Base-by-base conservation (phyloP, 2,113 vertebrate species). In the Tachysurus vachellii region DNA sequence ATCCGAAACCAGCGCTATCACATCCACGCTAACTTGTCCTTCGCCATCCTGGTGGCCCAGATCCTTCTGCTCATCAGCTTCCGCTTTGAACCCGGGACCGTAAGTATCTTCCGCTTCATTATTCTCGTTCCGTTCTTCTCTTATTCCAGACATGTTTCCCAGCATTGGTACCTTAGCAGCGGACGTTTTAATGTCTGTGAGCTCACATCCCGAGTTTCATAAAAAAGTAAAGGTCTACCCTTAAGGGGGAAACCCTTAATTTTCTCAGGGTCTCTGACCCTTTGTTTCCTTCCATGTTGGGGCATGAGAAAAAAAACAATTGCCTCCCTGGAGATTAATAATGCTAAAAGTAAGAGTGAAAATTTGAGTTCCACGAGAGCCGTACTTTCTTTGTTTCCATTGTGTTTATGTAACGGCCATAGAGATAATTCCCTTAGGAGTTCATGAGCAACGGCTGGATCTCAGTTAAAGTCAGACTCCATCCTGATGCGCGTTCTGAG, bases 1-100 rank as follows among this genome's bases (percentile, higher is more conserved):
- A 98, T 99, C 80, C 94, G 96, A 68, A 99, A 97, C 93, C 98
- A 99, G 85, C 97, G 98, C 66, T 98, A 98, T 92, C 98, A 99
- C 91, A 99, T 99, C 92, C 98, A 99, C 0, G 97, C 97, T 92
- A 99, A 98, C 91, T 93, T 99, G 88, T 97, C 97, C 59, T 97
- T 96, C 0, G 96, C 98, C 4, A 96, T 99, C 86, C 93, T 99
- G 87, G 96, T 99, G 92, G 98, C 97, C 11, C 97, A 99, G 94
- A 95, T 97, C 62, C 92, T 99, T 85, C 95, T 99, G 85, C 97
- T 99, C 57, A 91, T 96, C 94, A 99, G 98, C 86, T 97, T 98
- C 91, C 94, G 93, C 82, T 95, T 97, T 31, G 94, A 95, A 42
- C 96, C 96, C 0, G 96, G 95, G 80, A 97, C 95, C 0, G 98